phyloP scores from a whole-genome alignment of 1,140 invertebrate species.

The Branchinecta lindahli region DNA sequence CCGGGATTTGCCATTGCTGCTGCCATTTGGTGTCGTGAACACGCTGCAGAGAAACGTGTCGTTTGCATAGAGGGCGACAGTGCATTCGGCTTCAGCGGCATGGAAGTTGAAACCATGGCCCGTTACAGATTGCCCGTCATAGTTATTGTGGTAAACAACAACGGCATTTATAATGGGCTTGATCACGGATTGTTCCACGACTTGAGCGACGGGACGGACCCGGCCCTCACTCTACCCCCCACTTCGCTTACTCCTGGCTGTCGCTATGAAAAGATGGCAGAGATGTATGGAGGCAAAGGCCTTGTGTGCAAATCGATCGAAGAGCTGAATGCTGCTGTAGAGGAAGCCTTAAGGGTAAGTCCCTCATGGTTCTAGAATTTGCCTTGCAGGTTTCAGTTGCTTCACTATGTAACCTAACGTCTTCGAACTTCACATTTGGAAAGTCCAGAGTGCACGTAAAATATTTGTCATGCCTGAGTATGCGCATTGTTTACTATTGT shows the following conservation, averaged over 20 bases:
- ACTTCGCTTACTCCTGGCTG: conserved; percentile 54
- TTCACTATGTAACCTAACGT: too few relatives aligned
- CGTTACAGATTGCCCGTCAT: conserved; percentile 81
- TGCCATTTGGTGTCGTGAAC: conserved; percentile 68
- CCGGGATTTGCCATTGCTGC: conserved; percentile 83
- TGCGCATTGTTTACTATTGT: too few relatives aligned
- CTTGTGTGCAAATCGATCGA: conserved; percentile 56
- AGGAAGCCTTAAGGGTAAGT: conserved; percentile 37
- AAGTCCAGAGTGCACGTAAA: too few relatives aligned
- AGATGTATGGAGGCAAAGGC: conserved; percentile 64
- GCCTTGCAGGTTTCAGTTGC: too few relatives aligned
- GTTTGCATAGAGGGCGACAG: conserved; percentile 82
- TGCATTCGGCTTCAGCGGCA: conserved; percentile 91
- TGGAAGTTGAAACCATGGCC: conserved; percentile 93
- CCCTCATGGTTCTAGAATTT: neutral
- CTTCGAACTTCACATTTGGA: too few relatives aligned
- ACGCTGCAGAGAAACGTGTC: conserved; percentile 60
- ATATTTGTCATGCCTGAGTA: too few relatives aligned
- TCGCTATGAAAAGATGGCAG: conserved; percentile 77
- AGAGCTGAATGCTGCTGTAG: conserved; percentile 53
- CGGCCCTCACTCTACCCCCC: conserved; percentile 47
- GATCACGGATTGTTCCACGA: conserved; percentile 53
- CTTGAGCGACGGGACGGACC: conserved; percentile 47
- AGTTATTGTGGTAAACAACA: conserved; percentile 87
- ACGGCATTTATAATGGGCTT: conserved; percentile 79